Conservation (phyloP, 2,797 vertebrate genomes). For the Eupleurogrammus muticus region DNA sequence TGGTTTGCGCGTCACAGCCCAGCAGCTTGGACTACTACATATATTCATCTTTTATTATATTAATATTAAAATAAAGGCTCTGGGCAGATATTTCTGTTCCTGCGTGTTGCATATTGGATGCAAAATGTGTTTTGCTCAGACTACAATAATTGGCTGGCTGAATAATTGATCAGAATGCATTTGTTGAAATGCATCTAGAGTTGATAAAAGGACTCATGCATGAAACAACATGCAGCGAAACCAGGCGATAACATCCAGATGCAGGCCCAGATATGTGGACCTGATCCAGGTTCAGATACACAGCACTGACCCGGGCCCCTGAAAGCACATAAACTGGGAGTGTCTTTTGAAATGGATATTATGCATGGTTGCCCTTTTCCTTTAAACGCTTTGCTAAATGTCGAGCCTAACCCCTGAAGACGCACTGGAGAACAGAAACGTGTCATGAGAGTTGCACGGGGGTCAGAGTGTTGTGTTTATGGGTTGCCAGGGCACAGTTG, state of each 20-base stretch:
- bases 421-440: conserved; percentile 11
- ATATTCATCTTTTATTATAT: too few relatives aligned
- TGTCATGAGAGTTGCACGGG: conserved; percentile 14
- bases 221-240: conserved; percentile 4
- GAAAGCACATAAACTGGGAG: not conserved
- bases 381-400: conserved; percentile 6
- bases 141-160: conserved; percentile 6
- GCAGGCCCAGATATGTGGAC: not conserved
- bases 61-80: too few relatives aligned
- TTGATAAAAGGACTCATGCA: not conserved
- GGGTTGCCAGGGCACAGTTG: conserved; percentile 72
- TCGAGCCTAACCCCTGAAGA: conserved; percentile 10
- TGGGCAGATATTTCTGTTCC: conserved; percentile 14
- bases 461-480: conserved; percentile 46
- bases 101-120: conserved; percentile 18
- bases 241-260: not conserved
- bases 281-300: not conserved
- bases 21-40: conserved; percentile 6
- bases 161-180: conserved; percentile 4
- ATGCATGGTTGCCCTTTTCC: not conserved
- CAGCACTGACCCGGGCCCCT: not conserved
- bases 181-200: not conserved
- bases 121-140: conserved; percentile 27
- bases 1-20: conserved; percentile 18
- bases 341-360: not conserved